Evolutionary conservation across 2,888 invertebrate genomes (phyloP), one percentile per base, ranked within the genome.

Genomic region (Leptogaster cylindrica): DNA sequence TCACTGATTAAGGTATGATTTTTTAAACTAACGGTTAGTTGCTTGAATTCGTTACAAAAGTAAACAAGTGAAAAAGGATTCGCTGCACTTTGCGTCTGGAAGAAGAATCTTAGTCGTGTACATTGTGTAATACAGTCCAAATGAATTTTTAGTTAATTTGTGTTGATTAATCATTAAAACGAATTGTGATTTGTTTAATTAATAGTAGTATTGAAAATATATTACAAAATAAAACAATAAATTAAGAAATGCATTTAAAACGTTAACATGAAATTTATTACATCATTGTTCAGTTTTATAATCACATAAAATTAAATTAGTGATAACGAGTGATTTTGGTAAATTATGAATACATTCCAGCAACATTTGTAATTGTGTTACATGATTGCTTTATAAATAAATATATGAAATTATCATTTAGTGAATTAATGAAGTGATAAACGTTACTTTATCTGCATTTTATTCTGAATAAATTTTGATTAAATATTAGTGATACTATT

Each of bases 141-240:
- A 55, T 36, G 55, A 55, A 55, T 55, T 36, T 55, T 55, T 14
- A 33, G n/a, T 36, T 51, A 3, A 5, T 12, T 25, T 14, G 8
- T 27, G 51, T 23, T 27, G 12, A 25, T 12, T 51, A 6, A n/a
- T n/a, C n/a, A n/a, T n/a, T n/a, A n/a, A n/a, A n/a, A n/a, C 51
- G 28, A 51, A 27, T 51, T 51, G 51, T 27, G 16, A 4, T 10
- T 39, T 51, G 27, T 27, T 51, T 28, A 25, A 20, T 51, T 16
- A 27, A 27, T 51, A 51, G 8, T 31, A 7, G 8, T 31, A 7
- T 31, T 31, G 31, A 31, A 31, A 31, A 31, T 31, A 31, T 8
- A 31, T 31, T 8, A 31, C 10, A 8, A 31, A 31, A 31, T 8
- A 31, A 31, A 1, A 31, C n/a, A n/a, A n/a, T n/a, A n/a, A n/a